These are phyloP conservation scores for Brachionus rubens DNA, from an alignment of 1,140 invertebrate genomes.

Conservation along the genomic window DNA sequence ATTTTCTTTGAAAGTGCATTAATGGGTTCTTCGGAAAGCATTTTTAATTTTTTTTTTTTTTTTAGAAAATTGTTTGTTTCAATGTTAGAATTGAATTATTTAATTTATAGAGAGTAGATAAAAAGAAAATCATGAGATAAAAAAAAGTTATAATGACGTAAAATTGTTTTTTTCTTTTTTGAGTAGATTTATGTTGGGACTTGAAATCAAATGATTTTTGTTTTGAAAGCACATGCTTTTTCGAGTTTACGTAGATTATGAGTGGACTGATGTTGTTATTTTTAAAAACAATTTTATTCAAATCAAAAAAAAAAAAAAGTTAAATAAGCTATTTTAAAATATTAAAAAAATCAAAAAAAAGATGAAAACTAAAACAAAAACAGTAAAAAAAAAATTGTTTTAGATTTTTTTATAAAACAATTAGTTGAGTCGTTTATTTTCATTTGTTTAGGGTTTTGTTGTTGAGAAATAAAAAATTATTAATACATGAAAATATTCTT, in stretches of 20 bases:
- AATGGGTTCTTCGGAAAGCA: neutral
- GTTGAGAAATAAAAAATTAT: neutral
- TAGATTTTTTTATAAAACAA: constrained; percentile 38
- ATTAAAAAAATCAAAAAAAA: neutral
- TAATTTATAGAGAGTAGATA: too few species aligned
- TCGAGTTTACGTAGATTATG: neutral
- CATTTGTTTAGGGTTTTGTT: neutral
- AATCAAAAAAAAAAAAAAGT: neutral
- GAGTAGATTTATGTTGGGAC: too few species aligned
- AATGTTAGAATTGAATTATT: too few species aligned
- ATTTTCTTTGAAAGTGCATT: neutral
- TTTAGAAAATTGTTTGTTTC: too few species aligned
- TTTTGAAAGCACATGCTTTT: constrained; percentile 14
- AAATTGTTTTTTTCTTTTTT: too few species aligned
- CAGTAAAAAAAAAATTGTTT: too few species aligned
- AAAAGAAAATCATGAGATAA: constrained; percentile 11
- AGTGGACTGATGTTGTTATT: neutral
- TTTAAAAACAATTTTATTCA: neutral
- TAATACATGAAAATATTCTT: constrained; percentile 25
- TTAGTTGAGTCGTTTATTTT: too few species aligned
- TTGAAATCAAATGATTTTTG: too few species aligned
- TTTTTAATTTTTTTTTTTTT: too few species aligned
- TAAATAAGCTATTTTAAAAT: constrained; percentile 27
- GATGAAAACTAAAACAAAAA: constrained; percentile 12
- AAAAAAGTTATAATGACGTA: too few species aligned